phyloP scores from a whole-genome alignment of 1,140 invertebrate species.

The Lasioglossum albipes region DNA sequence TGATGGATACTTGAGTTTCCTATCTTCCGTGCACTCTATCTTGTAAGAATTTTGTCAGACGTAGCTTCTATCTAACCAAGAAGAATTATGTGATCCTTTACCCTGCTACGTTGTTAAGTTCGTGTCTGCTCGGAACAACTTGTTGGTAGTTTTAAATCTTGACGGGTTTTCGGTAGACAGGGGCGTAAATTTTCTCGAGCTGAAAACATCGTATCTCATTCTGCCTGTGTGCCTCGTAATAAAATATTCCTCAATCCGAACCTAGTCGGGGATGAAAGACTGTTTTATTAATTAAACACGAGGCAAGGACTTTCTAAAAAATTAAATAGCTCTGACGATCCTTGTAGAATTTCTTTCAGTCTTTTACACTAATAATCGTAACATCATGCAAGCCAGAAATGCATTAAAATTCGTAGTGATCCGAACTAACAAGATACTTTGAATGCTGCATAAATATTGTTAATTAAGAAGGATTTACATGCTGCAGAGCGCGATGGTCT shows the following conservation, averaged over 20 bases:
- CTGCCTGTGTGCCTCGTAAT: neutral
- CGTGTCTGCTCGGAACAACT: neutral
- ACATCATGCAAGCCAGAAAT: too few species aligned
- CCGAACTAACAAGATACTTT: too few species aligned
- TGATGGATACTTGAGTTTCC: neutral
- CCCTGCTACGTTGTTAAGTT: conserved; percentile 28
- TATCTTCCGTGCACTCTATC: neutral
- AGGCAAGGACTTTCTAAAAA: neutral
- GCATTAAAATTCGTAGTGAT: too few species aligned
- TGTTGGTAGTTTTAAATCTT: conserved; percentile 27
- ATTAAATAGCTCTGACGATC: too few species aligned
- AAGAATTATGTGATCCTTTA: conserved; percentile 21
- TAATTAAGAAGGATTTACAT: too few species aligned
- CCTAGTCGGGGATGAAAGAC: neutral
- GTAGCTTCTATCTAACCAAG: neutral
- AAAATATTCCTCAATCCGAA: conserved; percentile 11
- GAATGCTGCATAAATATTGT: too few species aligned
- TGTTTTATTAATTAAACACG: conserved; percentile 15
- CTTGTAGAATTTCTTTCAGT: too few species aligned
- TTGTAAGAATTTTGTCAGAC: neutral
- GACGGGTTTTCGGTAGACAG: neutral
- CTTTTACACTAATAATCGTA: too few species aligned
- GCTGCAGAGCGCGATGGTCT: too few species aligned
- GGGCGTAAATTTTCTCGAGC: neutral
- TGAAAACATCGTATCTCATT: conserved; percentile 27